Evolutionary conservation across 92 coral and sea anemone species (phyloP), one percentile per base, ranked within the genome.

Genomic region (Heliopora coerulea): DNA sequence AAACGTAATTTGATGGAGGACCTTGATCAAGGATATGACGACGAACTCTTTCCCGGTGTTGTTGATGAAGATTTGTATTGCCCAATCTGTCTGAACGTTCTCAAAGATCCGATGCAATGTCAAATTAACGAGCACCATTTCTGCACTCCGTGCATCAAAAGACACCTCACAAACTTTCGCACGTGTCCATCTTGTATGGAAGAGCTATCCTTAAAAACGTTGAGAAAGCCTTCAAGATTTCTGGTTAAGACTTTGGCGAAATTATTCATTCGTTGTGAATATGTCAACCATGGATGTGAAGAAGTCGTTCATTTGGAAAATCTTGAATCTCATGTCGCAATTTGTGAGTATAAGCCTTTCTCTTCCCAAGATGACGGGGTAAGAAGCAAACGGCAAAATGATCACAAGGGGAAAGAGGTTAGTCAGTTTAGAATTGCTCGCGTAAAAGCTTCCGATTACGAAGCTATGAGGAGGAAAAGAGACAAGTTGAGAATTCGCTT

Each of bases 11-110:
- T n/a, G n/a, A n/a, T n/a, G n/a, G n/a, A n/a, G n/a, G n/a, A n/a
- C n/a, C n/a, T 37, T 62, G 68, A 14, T 17, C 73, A 31, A 41
- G 73, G 73, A 7, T 65, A 65, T 21, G 54, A 40, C 1, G 57
- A 44, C 3, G 56, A 40, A 9, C 35, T 54, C 19, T 65, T 65
- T 65, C 18, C 33, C 10, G 60, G 37, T 12, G 60, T 66, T 23
- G 83, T 83, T 17, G 79, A 72, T 27, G 82, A 64, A 30, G 88
- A 87, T 37, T 73, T 87, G 10, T 27, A 77, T 26, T 87, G 91
- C 27, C 68, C 79, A 57, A 87, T 87, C 58, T 87, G 91, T 68
- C 54, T 82, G 3, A 83, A 83, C 6, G 91, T 87, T n/a, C 81
- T 87, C 8, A 40, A 28, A n/a, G 56, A 65, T 23, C 73, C 73